Base-by-base conservation (phyloP, 2,888 invertebrate genomes). In the Nycteola revayana region DNA sequence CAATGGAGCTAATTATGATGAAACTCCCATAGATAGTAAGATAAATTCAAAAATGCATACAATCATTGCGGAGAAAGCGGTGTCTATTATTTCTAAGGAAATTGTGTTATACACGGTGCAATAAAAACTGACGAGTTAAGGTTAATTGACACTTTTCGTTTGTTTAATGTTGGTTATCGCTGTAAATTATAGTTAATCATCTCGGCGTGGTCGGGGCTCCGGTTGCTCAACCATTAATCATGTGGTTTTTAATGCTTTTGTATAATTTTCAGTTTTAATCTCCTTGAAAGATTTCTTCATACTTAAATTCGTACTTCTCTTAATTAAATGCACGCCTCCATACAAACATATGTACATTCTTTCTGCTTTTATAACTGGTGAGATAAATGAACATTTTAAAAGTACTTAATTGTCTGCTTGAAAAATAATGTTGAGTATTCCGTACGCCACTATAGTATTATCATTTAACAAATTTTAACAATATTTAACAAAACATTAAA, bases 141-240 rank as follows among this genome's bases (percentile, higher is more conserved):
- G 51, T 51, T 57, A 57, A 57, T 54, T 57, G 49, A 49, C 51
- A 54, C 46, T 51, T 57, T 51, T 57, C 46, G 50, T 48, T 56
- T 45, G 47, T 42, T 45, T 46, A 56, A 56, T 56, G 56, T 44
- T 29, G 32, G 53, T 53, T 42, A 46, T 47, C 47, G 37, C 29
- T 7, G 45, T 53, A 42, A 56, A 56, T 52, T 53, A 44, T 27
- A 43, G 42, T 31, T 43, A 36, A 49, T 46, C 41, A 39, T 32
- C 36, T 14, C 32, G 14, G 35, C 29, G 40, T 36, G 27, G 44
- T 33, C 34, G 30, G 29, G 26, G 34, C 17, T 32, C 39, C 25
- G 18, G 30, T 25, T 25, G 28, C 33, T 32, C 28, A 45, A 41
- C 44, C 42, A 41, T 49, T 45, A 36, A 56, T 56, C 49, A 52